Evolutionary conservation across 2,888 invertebrate species (phyloP).

Genomic region (Argyra leucocephala): DNA sequence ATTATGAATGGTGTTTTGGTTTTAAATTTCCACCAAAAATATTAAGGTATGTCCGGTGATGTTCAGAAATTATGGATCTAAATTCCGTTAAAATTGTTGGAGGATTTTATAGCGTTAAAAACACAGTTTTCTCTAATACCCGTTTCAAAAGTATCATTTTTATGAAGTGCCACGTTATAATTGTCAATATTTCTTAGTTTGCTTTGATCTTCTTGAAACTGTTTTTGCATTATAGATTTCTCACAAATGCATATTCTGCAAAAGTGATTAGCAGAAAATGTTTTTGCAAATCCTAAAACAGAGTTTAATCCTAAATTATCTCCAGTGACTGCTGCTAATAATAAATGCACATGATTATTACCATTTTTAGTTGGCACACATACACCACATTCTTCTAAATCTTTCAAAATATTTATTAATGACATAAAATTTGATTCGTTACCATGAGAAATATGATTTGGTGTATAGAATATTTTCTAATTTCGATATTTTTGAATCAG

Average conservation of each 20-base stretch:
- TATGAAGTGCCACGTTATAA: neutral
- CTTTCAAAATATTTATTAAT: neutral
- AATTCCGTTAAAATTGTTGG: too few relatives aligned
- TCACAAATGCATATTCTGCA: conserved; percentile 5
- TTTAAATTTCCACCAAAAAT: too few relatives aligned
- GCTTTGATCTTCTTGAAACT: neutral
- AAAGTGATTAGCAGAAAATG: conserved; percentile 9
- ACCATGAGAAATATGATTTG: neutral
- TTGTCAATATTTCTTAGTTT: neutral
- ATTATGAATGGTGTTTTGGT: too few relatives aligned
- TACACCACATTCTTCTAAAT: conserved; percentile 10
- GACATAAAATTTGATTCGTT: neutral
- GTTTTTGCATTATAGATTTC: neutral
- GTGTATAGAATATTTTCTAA: conserved; percentile 10
- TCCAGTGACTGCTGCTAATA: neutral
- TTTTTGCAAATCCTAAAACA: conserved; percentile 8
- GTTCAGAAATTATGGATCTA: too few relatives aligned
- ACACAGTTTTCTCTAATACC: neutral
- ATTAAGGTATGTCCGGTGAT: too few relatives aligned
- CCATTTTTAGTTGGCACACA: neutral
- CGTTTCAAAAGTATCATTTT: neutral
- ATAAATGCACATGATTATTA: neutral
- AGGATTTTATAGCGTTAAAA: neutral
- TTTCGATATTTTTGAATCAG: neutral
- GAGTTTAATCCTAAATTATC: neutral